Evolutionary conservation across 2,888 invertebrate species (phyloP), one percentile per base, ranked within the genome.

Genomic region (Rhagophthalmus giganteus): DNA sequence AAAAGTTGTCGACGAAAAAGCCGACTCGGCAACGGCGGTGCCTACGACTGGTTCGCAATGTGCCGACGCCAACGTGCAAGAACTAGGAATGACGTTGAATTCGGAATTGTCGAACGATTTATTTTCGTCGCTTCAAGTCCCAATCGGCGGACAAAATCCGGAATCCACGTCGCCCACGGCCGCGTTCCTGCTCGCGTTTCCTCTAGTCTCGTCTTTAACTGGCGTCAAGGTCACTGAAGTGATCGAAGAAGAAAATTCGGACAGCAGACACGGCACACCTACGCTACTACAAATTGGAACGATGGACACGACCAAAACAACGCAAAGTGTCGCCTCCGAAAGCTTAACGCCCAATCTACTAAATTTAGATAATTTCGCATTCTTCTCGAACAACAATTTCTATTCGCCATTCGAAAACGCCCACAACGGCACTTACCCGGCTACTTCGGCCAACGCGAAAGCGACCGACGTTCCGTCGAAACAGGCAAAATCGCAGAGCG

Each of bases 121-220:
- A 48, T 82, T 83, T 64, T 80, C 81, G 0, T 79, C 81, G 4
- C 70, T 83, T 15, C 79, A 81, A 65, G 81, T 81, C 6, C 80
- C 81, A 6, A 56, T 73, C 8, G 78, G 78, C 48, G 77, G 78
- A 10, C 77, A 79, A 62, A 78, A 80, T 70, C 78, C 81, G 2
- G 81, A 82, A 63, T 81, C 82, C 1, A 81, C 83, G 38, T 88
- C 88, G 1, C 88, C 88, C 2, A 88, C 88, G 1, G 88, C 88
- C 8, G 88, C 88, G 1, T 88, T 88, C 67, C 74, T 88, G 7
- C 80, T 86, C 76, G 85, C 87, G 1, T 88, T 88, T 65, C 88
- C 88, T 0, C 71, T 88, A 34, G 88, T 88, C 0, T 86, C 82
- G 0, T 79, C 81, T 2, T 65, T 80, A 5, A 79, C 79, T 55